Evolutionary conservation across 2,113 vertebrate species (phyloP), one percentile per base, ranked within the genome.

Genomic region (Dasypus novemcinctus): DNA sequence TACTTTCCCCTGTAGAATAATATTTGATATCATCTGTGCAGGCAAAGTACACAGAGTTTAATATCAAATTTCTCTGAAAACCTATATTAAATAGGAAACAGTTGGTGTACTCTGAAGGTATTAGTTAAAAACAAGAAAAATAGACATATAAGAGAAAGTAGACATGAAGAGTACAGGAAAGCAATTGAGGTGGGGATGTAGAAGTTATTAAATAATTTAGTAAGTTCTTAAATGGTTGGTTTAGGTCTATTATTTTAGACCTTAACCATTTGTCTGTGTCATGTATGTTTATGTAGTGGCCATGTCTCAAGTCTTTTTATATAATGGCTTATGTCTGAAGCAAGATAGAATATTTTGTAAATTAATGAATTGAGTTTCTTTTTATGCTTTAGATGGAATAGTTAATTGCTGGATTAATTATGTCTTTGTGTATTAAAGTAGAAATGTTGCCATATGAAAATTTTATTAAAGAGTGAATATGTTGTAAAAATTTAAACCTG

Each of bases 401-500:
- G 13, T 85, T 93, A 85, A 72, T 84, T 92, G 25, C 31, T 86
- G 7, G 81, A 66, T 87, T 82, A 75, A 59, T n/a, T 90, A 84
- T 52, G 10, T 93, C 15, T 71, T 61, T 68, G 4, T 89, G 11
- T 90, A 80, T 86, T 68, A 27, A 27, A 93, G 33, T 36, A 85
- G 86, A 95, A 95, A 82, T 78, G n/a, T 91, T 89, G 43, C 61
- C 10, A 7, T 87, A 79, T 69, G 52, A 29, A 95, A 93, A 83
- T 90, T 54, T 49, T 89, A 36, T 81, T 93, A n/a, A 36, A 89
- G 8, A 84, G 17, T 88, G 87, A 76, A 64, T 84, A 78, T 41
- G 49, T n/a, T 75, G 17, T 87, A 59, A 90, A 72, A 64, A 46
- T 79, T 81, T 89, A 85, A 91, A 21, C 3, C 23, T 91, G 12